Base-by-base conservation (phyloP, 2,797 vertebrate species). In the Acomys russatus region DNA sequence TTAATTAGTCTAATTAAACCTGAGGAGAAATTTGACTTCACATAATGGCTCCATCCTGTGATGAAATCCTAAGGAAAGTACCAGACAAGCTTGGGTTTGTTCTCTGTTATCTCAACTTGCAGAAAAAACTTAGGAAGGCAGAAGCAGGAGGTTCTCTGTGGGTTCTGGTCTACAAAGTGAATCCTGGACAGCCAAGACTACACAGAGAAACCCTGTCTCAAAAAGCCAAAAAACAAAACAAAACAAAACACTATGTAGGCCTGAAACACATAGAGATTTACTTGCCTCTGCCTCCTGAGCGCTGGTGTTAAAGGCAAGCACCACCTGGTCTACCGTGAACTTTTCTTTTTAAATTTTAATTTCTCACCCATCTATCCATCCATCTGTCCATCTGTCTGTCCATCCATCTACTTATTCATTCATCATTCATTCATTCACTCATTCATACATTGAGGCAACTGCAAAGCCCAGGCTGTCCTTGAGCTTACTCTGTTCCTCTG, bases 1-100 rank as follows among this genome's bases (percentile, higher is more conserved):
- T 59, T 59, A 59, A 59, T 59, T 17, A 59, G 18, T 59, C 56
- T 59, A 59, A 59, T 59, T 59, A 59, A 59, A 86, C 61, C 83
- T 61, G 86, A 70, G 7, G 51, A 17, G 74, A 94, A 94, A 88
- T 68, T 64, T 61, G 90, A 87, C 44, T 70, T 77, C 70, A 63
- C 68, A 17, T 2, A 28, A 51, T 14, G 25, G 2, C 88, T 38
- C 18, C 3, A 15, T 25, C 6, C 2, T 1, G 10, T 56, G 68
- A 91, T 35, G 5, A 49, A 61, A 44, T 66, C 76, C 76, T 94
- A 35, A 10, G 30, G 12, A 77, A 93, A 93, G 25, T 33, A 44
- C 49, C 64, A 51, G 86, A 79, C 44, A 89, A 54, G 11, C 1
- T 91, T 74, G 54, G 44, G 28, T 28, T 93, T 77, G 22, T 56